These are phyloP conservation scores for Labeo catla DNA, from an alignment of 2,113 vertebrate species.

Conservation along the genomic window DNA sequence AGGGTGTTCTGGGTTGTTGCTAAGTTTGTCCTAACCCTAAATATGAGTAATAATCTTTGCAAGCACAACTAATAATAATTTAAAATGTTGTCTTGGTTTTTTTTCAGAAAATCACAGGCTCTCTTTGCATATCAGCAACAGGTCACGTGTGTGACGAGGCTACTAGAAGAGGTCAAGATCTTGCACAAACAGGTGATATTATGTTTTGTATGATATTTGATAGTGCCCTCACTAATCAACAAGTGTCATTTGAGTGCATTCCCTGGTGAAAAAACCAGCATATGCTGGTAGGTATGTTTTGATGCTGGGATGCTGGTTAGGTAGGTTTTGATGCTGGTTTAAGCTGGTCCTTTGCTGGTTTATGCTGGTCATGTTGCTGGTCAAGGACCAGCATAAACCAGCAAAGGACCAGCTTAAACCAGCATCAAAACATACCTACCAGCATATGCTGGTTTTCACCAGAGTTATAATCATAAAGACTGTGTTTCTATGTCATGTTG, in stretches of 20 bases:
- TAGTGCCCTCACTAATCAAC: neutral
- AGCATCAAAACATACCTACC: too few species aligned
- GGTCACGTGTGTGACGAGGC: conserved; percentile 40
- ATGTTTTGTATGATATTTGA: neutral
- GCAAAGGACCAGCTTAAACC: too few species aligned
- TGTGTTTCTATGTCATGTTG: neutral
- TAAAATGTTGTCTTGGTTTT: neutral
- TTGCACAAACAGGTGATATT: conserved; percentile 44
- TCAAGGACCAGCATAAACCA: too few species aligned
- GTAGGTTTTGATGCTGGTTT: too few species aligned
- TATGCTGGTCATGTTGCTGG: too few species aligned
- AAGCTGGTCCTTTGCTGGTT: too few species aligned
- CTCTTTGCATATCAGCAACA: conserved; percentile 53
- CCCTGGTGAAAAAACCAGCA: too few species aligned
- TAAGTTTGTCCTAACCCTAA: neutral
- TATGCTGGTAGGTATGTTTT: too few species aligned
- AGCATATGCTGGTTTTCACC: too few species aligned
- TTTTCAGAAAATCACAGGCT: conserved; percentile 44
- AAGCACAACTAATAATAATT: conserved; percentile 1
- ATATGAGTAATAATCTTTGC: neutral
- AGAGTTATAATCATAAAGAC: neutral
- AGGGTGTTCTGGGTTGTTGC: neutral
- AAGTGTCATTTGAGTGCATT: neutral
- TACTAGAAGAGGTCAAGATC: conserved; percentile 51
- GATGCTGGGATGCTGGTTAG: too few species aligned